phyloP scores from a whole-genome alignment of 2,888 invertebrate species.

The Taphrorychus bicolor region DNA sequence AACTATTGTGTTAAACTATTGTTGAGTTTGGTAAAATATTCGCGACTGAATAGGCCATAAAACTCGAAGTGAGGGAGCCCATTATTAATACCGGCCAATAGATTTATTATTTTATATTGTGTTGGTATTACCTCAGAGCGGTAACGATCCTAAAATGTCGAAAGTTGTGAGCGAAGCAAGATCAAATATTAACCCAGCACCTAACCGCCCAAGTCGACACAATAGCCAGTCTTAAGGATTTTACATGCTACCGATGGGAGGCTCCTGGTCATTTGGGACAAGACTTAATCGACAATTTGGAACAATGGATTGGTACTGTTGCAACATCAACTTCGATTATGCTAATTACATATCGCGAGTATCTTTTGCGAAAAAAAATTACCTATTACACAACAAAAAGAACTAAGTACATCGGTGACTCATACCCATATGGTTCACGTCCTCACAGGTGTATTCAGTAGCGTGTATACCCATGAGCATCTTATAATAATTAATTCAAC shows the following conservation, averaged over 20 bases:
- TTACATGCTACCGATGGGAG: background rate
- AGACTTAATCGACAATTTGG: background rate
- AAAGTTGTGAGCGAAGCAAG: background rate
- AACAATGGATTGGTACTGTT: conserved; percentile 1
- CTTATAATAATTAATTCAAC: background rate
- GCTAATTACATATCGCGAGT: too few species aligned
- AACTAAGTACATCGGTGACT: background rate
- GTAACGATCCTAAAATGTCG: background rate
- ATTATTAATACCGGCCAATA: background rate
- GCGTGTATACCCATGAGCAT: background rate
- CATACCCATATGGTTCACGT: background rate
- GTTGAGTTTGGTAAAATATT: conserved; percentile 14
- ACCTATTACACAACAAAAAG: too few species aligned
- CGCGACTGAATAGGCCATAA: conserved; percentile 13
- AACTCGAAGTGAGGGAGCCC: background rate
- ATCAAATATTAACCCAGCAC: background rate
- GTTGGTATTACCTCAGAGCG: background rate
- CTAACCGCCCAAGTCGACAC: too few species aligned
- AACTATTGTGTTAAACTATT: conserved; percentile 12
- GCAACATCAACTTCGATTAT: background rate
- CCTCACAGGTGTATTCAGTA: background rate
- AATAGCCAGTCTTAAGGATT: background rate
- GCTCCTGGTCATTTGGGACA: background rate
- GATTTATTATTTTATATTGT: background rate
- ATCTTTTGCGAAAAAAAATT: background rate